Base-by-base conservation (phyloP, 2,113 vertebrate species). In the Fregata magnificens region DNA sequence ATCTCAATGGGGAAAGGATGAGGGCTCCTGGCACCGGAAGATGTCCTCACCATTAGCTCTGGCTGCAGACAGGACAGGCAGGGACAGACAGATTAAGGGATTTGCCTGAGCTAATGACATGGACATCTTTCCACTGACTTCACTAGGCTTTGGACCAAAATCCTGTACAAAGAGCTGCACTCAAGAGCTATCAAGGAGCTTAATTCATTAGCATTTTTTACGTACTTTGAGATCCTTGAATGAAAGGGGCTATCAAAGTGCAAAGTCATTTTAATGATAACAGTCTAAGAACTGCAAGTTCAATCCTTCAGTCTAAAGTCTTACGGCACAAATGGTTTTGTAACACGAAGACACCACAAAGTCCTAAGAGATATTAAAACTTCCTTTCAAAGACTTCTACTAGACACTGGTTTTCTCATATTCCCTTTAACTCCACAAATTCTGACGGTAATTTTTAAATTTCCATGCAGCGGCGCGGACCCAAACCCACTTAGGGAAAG, bases 151-250 rank as follows among this genome's bases (percentile, higher is more conserved):
- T 78, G 88, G 67, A 90, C 80, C 90, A 86, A 88, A 73, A 47
- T 91, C 80, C 92, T 38, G 36, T 8, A 94, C 81, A 90, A 96
- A 95, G 49, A 86, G 58, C 82, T 65, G 58, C 74, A 82, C 88
- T 88, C 88, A n/a, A 74, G 45, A 88, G 92, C 88, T 63, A 92
- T 86, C 86, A 90, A 78, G 88, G 34, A 94, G 76, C 82, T 96
- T 88, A 92, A 95, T 63, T 93, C 80, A 92, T 93, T 81, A 93
- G 55, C 82, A 83, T 73, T 93, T 93, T 91, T 55, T 2, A 94
- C 94, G 90, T 65, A 70, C 90, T 95, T 96, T 81, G 53, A 93
- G 85, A 86, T 88, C 82, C 92, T 81, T 50, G 42, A 90, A 74
- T 71, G 86, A 94, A 93, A 88, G 71, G 36, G 49, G 74, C 85